These are phyloP conservation scores for Myotis pilosus DNA, from an alignment of 2,797 vertebrate genomes.

Conservation along the genomic window DNA sequence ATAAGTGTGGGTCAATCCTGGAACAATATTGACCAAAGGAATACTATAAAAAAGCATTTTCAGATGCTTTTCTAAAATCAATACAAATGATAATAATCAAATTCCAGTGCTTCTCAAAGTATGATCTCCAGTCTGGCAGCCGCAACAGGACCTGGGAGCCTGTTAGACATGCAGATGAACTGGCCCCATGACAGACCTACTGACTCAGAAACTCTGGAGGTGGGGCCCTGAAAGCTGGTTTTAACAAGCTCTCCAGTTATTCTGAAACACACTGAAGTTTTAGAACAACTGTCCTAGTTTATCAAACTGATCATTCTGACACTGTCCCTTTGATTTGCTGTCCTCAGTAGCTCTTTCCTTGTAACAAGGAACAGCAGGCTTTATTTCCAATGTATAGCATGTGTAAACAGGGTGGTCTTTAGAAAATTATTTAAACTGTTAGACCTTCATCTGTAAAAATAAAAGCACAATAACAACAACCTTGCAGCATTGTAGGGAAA, in stretches of 20 bases:
- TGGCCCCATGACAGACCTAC: neutral
- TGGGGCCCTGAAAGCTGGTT: neutral
- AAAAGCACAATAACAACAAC: neutral
- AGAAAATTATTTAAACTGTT: neutral
- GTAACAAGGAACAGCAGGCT: neutral
- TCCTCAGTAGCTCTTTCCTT: neutral
- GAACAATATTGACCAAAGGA: neutral
- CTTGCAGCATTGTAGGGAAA: neutral
- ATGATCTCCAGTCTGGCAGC: neutral
- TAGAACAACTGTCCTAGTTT: neutral
- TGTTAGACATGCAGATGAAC: neutral
- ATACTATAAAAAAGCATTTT: neutral
- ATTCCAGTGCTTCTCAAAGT: neutral
- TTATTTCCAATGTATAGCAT: neutral
- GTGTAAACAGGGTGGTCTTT: neutral
- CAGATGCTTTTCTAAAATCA: constrained; percentile 8
- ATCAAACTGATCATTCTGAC: neutral
- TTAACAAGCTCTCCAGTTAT: neutral
- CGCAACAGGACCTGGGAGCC: neutral
- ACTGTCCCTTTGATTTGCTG: neutral
- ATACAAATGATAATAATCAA: neutral
- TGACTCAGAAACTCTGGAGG: neutral
- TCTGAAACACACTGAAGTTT: neutral
- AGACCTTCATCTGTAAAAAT: neutral
- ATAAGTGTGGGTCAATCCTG: neutral